Conservation (phyloP, 2,113 vertebrate genomes). For the Elanus axillaris region DNA sequence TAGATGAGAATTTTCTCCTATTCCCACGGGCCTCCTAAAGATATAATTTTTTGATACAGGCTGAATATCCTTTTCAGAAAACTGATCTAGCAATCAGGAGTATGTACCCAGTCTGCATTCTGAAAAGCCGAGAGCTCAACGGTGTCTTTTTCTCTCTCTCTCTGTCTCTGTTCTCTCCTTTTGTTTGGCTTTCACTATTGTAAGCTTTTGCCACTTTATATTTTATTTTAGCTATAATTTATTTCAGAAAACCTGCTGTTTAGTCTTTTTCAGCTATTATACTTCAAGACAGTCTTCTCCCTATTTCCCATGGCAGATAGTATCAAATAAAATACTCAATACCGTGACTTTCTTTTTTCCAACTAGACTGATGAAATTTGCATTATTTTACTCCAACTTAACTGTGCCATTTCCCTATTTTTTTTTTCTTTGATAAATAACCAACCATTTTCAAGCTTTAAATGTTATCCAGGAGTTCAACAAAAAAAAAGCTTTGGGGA, state of each 20-base stretch:
- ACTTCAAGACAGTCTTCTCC: neutral
- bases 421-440: neutral
- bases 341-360: neutral
- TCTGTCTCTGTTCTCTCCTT: slow-evolving; percentile 9
- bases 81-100: neutral
- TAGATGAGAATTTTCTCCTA: neutral
- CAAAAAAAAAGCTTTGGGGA: neutral
- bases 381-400: neutral
- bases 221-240: slow-evolving; percentile 9
- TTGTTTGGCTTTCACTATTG: slow-evolving; percentile 36
- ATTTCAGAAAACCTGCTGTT: slow-evolving; percentile 17
- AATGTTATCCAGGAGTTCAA: slow-evolving; percentile 2
- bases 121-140: neutral
- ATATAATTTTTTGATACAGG: neutral
- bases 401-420: neutral
- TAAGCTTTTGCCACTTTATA: neutral
- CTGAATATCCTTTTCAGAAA: slow-evolving; percentile 13
- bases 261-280: neutral
- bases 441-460: neutral
- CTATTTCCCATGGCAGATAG: neutral
- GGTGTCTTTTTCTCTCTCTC: neutral
- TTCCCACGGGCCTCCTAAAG: neutral
- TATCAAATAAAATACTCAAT: slow-evolving; percentile 23
- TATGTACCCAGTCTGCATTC: neutral
- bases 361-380: neutral